phyloP scores from a whole-genome alignment of 2,113 vertebrate genomes.

The Lepisosteus osseus region DNA sequence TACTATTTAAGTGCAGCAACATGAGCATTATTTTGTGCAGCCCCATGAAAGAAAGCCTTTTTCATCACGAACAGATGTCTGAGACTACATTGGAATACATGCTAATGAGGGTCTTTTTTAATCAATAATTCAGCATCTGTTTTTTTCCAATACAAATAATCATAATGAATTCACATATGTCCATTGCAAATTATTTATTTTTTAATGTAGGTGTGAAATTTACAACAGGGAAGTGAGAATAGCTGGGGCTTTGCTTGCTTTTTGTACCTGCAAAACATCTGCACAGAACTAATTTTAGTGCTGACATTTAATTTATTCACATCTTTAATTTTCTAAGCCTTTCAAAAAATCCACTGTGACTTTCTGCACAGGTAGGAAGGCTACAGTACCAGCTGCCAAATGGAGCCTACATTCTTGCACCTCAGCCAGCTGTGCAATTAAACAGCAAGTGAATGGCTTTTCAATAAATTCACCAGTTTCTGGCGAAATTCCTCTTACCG shows the following conservation, averaged over 20 bases:
- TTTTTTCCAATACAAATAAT: not conserved
- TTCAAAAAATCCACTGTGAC: not conserved
- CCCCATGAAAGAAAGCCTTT: not conserved
- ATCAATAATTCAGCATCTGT: not conserved
- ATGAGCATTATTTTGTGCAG: not conserved
- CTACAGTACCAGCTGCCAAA: no score
- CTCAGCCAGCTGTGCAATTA: not conserved
- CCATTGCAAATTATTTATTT: not conserved
- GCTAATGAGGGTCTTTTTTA: not conserved
- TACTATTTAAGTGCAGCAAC: no score
- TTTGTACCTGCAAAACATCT: not conserved
- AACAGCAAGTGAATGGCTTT: not conserved
- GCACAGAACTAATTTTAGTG: not conserved
- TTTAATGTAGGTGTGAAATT: not conserved
- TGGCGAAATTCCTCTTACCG: no score
- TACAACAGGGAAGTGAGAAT: not conserved
- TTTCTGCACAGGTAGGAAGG: no score
- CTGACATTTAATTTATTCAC: not conserved
- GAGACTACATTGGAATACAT: not conserved
- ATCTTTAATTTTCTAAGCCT: not conserved
- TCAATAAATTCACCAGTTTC: conserved; percentile 7
- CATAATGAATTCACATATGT: conserved; percentile 2
- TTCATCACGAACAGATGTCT: not conserved
- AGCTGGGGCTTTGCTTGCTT: not conserved
- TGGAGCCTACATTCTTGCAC: not conserved